Base-by-base conservation (phyloP, 1,140 invertebrate species). In the Pseudobourletiella spinata region DNA sequence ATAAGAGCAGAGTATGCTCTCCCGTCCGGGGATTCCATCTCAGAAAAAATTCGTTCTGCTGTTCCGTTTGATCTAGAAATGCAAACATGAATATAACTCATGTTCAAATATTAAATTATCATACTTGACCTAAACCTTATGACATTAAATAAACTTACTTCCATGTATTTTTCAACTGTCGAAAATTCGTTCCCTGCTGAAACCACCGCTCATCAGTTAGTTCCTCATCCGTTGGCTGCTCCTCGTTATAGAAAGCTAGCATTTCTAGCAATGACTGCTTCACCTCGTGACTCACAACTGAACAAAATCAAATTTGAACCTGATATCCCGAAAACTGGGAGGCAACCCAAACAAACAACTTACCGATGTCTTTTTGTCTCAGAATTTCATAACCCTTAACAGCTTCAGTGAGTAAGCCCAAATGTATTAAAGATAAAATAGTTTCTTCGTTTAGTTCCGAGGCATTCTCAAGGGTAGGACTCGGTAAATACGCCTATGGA, bases 201-300 rank as follows among this genome's bases (percentile, higher is more conserved):
- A 86, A 91, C 86, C 85, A 91, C 55, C 81, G 80, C 74, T 90
- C 85, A 73, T 90, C 87, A n/a, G 85, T 72, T 71, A 83, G 84
- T 50, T 89, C 84, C 42, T 82, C 79, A 15, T 80, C 75, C 22
- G 81, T 58, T 0, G 80, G 76, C 61, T 88, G 83, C 52, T 82
- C 76, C 65, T 81, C 79, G 76, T 95, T 94, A 68, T 83, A 86
- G 74, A 84, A 94, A 72, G 88, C 91, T 2, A 92, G 72, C 16
- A 94, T 72, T 75, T 95, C 87, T 14, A 95, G 75, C n/a, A 93
- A 75, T 16, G 80, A 74, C 66, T 89, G 82, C 72, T 84, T 83
- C 0, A 82, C 74, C 50, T 83, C 79, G n/a, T 77, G 69, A 67
- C 75, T 79, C 2, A 91, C 73, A 59, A 75, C 75, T 66, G 65